Percentiles rank a stretch among this genome's conserved stretches.
Conservation (phyloP, 2,888 invertebrate species). For the Drosophila longiperda region DNA sequence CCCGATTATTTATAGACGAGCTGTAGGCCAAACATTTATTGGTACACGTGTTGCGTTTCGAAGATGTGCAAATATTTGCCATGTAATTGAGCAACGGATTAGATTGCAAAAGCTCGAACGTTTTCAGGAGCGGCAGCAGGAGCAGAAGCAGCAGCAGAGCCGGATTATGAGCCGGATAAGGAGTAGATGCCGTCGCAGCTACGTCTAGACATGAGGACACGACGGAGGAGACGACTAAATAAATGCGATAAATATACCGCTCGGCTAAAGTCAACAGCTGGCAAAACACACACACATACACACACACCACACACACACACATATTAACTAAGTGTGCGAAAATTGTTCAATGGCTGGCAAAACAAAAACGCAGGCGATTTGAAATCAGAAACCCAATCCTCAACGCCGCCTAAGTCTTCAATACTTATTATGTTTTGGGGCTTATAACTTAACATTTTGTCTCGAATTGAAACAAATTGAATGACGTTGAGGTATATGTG, state of each 20-base stretch:
- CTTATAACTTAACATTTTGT: constrained; percentile 6
- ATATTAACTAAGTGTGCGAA: constrained; percentile 40
- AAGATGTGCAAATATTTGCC: constrained; percentile 56
- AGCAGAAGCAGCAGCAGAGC: not conserved
- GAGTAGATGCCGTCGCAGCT: constrained; percentile 1
- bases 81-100: constrained; percentile 73
- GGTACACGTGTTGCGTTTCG: constrained; percentile 51
- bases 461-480: constrained; percentile 12
- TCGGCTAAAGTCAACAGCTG: constrained; percentile 50
- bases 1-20: constrained; percentile 42
- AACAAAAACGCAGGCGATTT: constrained; percentile 19
- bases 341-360: constrained; percentile 26
- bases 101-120: constrained; percentile 35
- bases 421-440: not conserved
- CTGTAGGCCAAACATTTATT: constrained; percentile 28
- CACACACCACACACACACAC: constrained; percentile 2
- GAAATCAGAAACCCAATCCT: constrained; percentile 15
- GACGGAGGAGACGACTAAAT: constrained; percentile 37
- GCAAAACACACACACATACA: constrained; percentile 16
- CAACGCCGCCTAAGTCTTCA: not conserved
- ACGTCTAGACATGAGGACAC: constrained; percentile 18
- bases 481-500: constrained; percentile 10
- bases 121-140: constrained; percentile 1
- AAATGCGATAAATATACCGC: constrained; percentile 57
- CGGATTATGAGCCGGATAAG: constrained; percentile 5